phyloP scores from a whole-genome alignment of 1,140 invertebrate species.

The Orchesella cincta region DNA sequence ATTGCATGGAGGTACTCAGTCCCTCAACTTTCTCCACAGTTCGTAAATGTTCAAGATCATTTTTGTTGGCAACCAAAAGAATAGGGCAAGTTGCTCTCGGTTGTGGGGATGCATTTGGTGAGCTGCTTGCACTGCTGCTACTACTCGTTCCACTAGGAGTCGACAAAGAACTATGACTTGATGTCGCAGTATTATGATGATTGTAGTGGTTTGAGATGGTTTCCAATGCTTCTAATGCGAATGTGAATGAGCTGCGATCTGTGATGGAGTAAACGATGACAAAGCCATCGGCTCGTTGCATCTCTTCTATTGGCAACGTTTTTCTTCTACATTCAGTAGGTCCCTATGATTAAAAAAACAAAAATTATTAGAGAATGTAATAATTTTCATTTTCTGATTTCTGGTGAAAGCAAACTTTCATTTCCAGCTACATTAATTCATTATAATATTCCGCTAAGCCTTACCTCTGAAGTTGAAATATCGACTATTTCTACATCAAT shows the following conservation, averaged over 20 bases:
- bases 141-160: slow-evolving; percentile 44
- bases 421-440: too few relatives aligned
- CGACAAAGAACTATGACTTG: not conserved
- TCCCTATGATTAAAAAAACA: not conserved
- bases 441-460: not conserved
- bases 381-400: slow-evolving; percentile 2
- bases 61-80: slow-evolving; percentile 73
- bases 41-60: slow-evolving; percentile 73
- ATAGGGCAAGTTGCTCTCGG: slow-evolving; percentile 54
- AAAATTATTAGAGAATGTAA: not conserved
- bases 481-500: slow-evolving; percentile 77
- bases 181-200: not conserved
- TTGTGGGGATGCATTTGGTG: slow-evolving; percentile 29
- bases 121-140: slow-evolving; percentile 46
- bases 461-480: slow-evolving; percentile 64
- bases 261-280: slow-evolving; percentile 78
- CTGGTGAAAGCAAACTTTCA: too few relatives aligned
- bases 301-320: slow-evolving; percentile 61
- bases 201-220: slow-evolving; percentile 56
- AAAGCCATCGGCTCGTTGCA: slow-evolving; percentile 76
- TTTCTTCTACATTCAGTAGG: not conserved
- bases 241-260: slow-evolving; percentile 68
- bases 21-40: slow-evolving; percentile 71
- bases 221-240: slow-evolving; percentile 66
- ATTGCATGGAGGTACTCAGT: slow-evolving; percentile 64